phyloP scores from a whole-genome alignment of 2,113 vertebrate genomes.

The Hirundichthys speculiger region DNA sequence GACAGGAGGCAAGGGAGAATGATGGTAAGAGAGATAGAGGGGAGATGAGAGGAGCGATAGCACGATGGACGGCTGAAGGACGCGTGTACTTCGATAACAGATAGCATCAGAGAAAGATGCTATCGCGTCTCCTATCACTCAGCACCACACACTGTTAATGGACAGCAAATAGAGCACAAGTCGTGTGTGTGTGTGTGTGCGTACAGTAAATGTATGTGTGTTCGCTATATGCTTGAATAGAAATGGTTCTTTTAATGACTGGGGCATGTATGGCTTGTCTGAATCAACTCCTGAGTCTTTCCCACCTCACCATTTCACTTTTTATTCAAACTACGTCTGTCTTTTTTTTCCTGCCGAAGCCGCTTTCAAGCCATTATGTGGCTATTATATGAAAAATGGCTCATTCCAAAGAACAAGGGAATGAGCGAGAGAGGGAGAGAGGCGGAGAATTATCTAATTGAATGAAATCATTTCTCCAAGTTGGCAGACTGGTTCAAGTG shows the following conservation, averaged over 20 bases:
- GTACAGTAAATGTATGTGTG: slow-evolving; percentile 14
- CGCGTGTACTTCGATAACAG: slow-evolving; percentile 78
- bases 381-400: slow-evolving; percentile 75
- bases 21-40: slow-evolving; percentile 66
- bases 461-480: slow-evolving; percentile 78
- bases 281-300: slow-evolving; percentile 26
- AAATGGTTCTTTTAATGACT: slow-evolving; percentile 24
- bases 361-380: slow-evolving; percentile 68
- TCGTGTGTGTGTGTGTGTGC: slow-evolving; percentile 9
- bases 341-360: slow-evolving; percentile 64
- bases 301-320: slow-evolving; percentile 38
- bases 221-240: slow-evolving; percentile 15
- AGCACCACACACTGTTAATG: slow-evolving; percentile 71
- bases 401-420: slow-evolving; percentile 69
- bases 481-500: slow-evolving; percentile 77
- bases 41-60: slow-evolving; percentile 76
- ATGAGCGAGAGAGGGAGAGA: slow-evolving; percentile 31
- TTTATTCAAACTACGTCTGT: slow-evolving; percentile 58
- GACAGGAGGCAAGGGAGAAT: slow-evolving; percentile 38
- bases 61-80: slow-evolving; percentile 76
- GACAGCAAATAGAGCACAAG: slow-evolving; percentile 66
- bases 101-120: slow-evolving; percentile 74
- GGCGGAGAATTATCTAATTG: slow-evolving; percentile 72
- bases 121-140: slow-evolving; percentile 70
- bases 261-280: slow-evolving; percentile 1